These are phyloP conservation scores for Cephonodes hylas DNA, from an alignment of 2,888 invertebrate genomes.

Conservation along the genomic window DNA sequence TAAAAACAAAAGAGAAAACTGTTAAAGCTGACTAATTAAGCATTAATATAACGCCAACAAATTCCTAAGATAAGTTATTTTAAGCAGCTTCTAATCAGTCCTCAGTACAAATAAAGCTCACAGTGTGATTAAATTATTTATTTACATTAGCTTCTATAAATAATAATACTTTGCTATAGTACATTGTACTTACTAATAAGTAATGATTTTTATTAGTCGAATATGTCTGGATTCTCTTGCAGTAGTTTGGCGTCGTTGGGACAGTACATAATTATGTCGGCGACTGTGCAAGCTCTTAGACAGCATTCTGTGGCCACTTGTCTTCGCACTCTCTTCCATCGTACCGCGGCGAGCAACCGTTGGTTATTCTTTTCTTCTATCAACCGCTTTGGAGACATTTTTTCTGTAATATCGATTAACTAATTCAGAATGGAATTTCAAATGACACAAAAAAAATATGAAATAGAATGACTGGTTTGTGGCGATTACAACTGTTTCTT, in stretches of 20 bases:
- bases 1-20: too few relatives aligned
- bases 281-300: conserved; percentile 56
- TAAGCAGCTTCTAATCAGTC: not conserved
- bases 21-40: too few relatives aligned
- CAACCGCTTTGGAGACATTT: conserved; percentile 54
- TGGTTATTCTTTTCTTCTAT: conserved; percentile 41
- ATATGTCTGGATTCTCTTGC: conserved; percentile 58
- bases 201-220: conserved; percentile 34
- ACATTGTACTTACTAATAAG: conserved; percentile 13
- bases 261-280: conserved; percentile 62
- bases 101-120: conserved; percentile 5
- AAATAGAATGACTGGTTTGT: too few relatives aligned
- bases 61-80: too few relatives aligned
- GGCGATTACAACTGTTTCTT: too few relatives aligned
- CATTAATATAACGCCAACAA: too few relatives aligned
- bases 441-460: too few relatives aligned
- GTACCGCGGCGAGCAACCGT: conserved; percentile 38
- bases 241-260: conserved; percentile 55
- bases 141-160: conserved; percentile 20
- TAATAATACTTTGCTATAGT: conserved; percentile 42
- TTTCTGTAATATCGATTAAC: conserved; percentile 43
- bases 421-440: too few relatives aligned
- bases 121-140: conserved; percentile 20
- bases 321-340: conserved; percentile 54
- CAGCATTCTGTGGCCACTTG: conserved; percentile 68